Conservation (phyloP, 2,888 invertebrate genomes). For the Epiblema foenella region DNA sequence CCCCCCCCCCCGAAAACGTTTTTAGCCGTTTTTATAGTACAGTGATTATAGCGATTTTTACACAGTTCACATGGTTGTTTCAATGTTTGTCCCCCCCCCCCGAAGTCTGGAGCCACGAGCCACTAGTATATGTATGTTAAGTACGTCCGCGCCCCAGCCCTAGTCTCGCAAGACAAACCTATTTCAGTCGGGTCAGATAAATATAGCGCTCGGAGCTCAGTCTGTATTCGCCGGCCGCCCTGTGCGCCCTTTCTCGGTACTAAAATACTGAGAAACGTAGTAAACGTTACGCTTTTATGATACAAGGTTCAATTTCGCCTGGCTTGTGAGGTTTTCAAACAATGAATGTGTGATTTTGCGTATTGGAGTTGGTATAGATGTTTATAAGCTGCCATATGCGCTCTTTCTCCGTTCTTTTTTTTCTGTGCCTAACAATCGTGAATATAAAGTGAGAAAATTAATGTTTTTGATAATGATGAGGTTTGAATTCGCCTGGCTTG, state of each 20-base stretch:
- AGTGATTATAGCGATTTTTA: no score
- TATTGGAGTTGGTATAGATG: background rate
- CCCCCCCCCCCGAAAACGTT: no score
- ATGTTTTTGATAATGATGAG: no score
- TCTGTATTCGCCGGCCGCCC: constrained; percentile 18
- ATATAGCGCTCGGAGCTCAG: constrained; percentile 20
- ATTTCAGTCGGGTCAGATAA: constrained; percentile 29
- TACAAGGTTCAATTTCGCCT: background rate
- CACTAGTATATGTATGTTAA: background rate
- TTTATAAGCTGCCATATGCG: no score
- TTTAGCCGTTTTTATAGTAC: no score
- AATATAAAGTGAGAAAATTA: no score
- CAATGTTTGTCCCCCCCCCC: no score
- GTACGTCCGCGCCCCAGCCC: background rate
- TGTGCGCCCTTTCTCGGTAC: constrained; percentile 9
- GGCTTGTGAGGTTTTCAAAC: background rate
- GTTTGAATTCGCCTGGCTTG: no score
- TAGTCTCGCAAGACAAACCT: constrained; percentile 13
- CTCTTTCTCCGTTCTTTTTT: no score
- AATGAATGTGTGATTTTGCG: background rate
- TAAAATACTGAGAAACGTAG: background rate
- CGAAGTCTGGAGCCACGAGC: no score
- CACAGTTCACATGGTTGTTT: no score
- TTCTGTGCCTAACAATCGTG: no score
- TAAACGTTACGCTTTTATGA: background rate